These are phyloP conservation scores for Epirrhoe tristata DNA, from an alignment of 2,888 invertebrate species.

Conservation along the genomic window DNA sequence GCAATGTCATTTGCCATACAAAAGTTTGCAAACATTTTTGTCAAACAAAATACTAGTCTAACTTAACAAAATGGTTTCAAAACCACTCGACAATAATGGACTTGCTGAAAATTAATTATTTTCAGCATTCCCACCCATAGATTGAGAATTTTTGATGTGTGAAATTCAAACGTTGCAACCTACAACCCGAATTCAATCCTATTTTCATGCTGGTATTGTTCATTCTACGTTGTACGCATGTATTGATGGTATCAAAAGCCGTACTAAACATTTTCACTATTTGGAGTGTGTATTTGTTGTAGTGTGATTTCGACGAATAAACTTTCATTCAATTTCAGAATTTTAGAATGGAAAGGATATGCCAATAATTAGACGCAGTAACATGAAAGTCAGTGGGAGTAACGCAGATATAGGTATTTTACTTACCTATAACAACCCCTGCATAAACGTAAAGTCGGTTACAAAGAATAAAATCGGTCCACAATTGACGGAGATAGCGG, in stretches of 20 bases:
- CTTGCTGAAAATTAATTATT: slow-evolving; percentile 74
- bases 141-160: slow-evolving; percentile 69
- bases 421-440: too few species aligned
- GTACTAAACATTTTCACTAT: slow-evolving; percentile 28
- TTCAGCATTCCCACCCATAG: slow-evolving; percentile 57
- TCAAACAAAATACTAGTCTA: slow-evolving; percentile 27
- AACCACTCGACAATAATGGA: slow-evolving; percentile 70
- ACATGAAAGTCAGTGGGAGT: too few species aligned
- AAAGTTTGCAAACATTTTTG: neutral
- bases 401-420: too few species aligned
- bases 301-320: slow-evolving; percentile 23
- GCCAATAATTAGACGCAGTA: neutral
- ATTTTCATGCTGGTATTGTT: slow-evolving; percentile 23
- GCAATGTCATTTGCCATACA: neutral
- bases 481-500: too few species aligned
- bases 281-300: slow-evolving; percentile 5
- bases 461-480: too few species aligned
- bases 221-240: slow-evolving; percentile 37
- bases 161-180: slow-evolving; percentile 55
- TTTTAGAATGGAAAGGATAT: neutral
- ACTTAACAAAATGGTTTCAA: slow-evolving; percentile 62
- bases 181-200: slow-evolving; percentile 41
- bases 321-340: neutral
- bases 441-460: too few species aligned
- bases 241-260: neutral